Conservation (phyloP, 92 coral and sea anemone species). For the Blastomussa wellsi region DNA sequence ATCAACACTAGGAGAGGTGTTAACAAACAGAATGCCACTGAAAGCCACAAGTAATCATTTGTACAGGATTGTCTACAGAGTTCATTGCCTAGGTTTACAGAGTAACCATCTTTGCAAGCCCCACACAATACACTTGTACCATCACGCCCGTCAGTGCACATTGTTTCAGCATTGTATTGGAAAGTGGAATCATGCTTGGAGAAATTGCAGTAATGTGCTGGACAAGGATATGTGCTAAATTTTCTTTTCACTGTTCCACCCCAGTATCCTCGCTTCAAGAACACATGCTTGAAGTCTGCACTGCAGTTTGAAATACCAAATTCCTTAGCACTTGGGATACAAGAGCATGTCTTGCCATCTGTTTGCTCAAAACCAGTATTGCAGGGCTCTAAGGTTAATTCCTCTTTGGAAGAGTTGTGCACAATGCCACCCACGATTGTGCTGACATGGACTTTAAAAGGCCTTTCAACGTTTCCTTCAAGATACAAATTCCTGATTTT, state of each 20-base stretch:
- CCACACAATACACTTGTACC: constrained; percentile 78
- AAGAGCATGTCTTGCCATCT: constrained; percentile 55
- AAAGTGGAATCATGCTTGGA: constrained; percentile 14
- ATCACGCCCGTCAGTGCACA: constrained; percentile 68
- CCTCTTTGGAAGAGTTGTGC: constrained; percentile 15
- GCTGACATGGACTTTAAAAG: constrained; percentile 57
- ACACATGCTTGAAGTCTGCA: constrained; percentile 60
- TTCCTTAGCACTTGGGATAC: constrained; percentile 37
- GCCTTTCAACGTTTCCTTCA: constrained; percentile 36
- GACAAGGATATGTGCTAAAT: constrained; percentile 72
- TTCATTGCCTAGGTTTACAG: constrained; percentile 74
- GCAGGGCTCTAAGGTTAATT: constrained; percentile 52
- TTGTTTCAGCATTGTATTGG: constrained; percentile 30
- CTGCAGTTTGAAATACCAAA: constrained; percentile 68
- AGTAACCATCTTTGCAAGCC: constrained; percentile 56
- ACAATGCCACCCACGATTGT: constrained; percentile 78
- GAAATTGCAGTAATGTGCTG: constrained; percentile 56
- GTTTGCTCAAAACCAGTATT: constrained; percentile 62
- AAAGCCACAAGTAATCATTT: constrained; percentile 53
- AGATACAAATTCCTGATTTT: constrained; percentile 37
- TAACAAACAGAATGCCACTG: constrained; percentile 47
- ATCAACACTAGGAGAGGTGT: constrained; percentile 60
- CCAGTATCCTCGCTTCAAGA: constrained; percentile 80
- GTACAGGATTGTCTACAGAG: constrained; percentile 51
- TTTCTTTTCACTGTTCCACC: constrained; percentile 59